These are phyloP conservation scores for Druceiella hillmani DNA, from an alignment of 2,888 invertebrate species.

Conservation along the genomic window DNA sequence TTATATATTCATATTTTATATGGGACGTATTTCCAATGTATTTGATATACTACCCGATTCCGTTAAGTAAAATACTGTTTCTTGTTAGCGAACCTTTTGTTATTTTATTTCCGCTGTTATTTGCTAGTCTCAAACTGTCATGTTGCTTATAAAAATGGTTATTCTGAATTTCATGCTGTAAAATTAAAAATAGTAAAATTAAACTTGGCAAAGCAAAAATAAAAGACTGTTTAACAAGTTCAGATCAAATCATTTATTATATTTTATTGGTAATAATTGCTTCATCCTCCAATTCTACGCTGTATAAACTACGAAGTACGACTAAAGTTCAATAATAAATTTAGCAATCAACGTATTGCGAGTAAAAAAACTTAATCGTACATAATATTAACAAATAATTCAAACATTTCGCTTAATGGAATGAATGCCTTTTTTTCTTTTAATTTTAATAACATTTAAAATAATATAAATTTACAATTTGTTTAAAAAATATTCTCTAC, in stretches of 20 bases:
- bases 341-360: slow-evolving; percentile 56
- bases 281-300: slow-evolving; percentile 47
- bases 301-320: slow-evolving; percentile 53
- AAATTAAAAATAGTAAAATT: no score
- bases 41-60: no score
- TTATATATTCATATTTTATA: no score
- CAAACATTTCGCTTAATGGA: slow-evolving; percentile 53
- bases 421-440: slow-evolving; percentile 50
- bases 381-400: slow-evolving; percentile 51
- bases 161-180: no score
- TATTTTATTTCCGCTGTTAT: no score
- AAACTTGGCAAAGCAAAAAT: no score
- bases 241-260: slow-evolving; percentile 49
- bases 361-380: slow-evolving; percentile 56
- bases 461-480: slow-evolving; percentile 52
- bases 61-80: no score
- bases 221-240: slow-evolving; percentile 36
- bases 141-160: no score
- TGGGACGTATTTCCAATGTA: no score
- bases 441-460: slow-evolving; percentile 38
- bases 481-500: slow-evolving; percentile 44
- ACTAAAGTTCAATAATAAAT: slow-evolving; percentile 53
- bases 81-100: no score
- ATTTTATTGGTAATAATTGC: no score
- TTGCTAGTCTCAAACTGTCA: no score